phyloP scores from a whole-genome alignment of 2,797 vertebrate species.

The Schizothorax lantsangensis region DNA sequence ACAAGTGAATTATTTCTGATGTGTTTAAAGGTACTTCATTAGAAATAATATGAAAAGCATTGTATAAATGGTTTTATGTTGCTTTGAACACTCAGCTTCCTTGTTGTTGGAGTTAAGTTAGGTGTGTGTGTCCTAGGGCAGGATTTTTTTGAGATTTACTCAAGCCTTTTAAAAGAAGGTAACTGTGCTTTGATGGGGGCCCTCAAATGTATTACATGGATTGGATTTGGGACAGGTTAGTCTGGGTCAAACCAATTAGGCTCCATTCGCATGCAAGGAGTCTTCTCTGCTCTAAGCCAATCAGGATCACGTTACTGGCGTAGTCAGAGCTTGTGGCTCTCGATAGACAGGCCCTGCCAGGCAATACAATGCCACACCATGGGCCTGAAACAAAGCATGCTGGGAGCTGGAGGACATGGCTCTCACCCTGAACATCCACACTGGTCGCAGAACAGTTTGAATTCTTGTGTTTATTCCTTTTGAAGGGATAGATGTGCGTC shows the following conservation, averaged over 20 bases:
- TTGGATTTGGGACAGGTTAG: slow-evolving; percentile 85
- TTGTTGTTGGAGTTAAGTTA: slow-evolving; percentile 14
- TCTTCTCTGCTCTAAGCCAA: slow-evolving; percentile 77
- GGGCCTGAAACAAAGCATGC: slow-evolving; percentile 34
- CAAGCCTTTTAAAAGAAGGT: slow-evolving; percentile 55
- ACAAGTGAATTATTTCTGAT: not conserved
- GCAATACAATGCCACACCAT: slow-evolving; percentile 49
- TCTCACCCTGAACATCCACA: slow-evolving; percentile 1
- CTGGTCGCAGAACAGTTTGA: not conserved
- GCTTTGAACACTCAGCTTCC: not conserved
- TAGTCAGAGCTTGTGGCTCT: slow-evolving; percentile 59
- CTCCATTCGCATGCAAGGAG: slow-evolving; percentile 81
- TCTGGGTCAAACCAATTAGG: slow-evolving; percentile 87
- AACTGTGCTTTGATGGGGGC: slow-evolving; percentile 64
- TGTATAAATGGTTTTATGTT: not conserved
- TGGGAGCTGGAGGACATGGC: slow-evolving; percentile 33
- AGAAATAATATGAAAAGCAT: not conserved
- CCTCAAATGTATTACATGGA: slow-evolving; percentile 83
- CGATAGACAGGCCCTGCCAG: slow-evolving; percentile 53
- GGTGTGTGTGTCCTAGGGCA: slow-evolving; percentile 37
- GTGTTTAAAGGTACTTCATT: not conserved
- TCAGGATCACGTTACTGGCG: slow-evolving; percentile 75
- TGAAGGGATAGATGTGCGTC: not conserved
- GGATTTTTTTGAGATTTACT: slow-evolving; percentile 53
- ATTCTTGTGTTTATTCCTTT: not conserved